phyloP scores from a whole-genome alignment of 2,113 vertebrate species.

The Ifrita kowaldi region DNA sequence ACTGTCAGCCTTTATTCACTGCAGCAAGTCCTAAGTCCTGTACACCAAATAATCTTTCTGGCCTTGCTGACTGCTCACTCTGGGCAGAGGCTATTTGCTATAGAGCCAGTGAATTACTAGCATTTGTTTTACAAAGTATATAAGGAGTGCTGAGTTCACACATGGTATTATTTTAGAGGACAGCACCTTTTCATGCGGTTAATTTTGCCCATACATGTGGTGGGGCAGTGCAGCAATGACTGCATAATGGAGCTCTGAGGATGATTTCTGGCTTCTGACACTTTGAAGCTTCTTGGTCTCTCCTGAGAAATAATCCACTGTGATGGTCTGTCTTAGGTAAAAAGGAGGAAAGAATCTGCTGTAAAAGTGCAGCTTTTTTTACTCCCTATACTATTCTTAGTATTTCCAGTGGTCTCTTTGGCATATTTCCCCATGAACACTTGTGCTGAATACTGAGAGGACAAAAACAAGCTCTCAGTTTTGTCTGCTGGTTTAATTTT shows the following conservation, averaged over 20 bases:
- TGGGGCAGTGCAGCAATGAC: neutral
- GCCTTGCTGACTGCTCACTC: neutral
- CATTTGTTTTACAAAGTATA: neutral
- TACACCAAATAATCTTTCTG: neutral
- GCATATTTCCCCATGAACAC: neutral
- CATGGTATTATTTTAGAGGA: neutral
- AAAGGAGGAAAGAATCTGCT: neutral
- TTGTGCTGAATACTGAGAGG: neutral
- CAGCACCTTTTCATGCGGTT: neutral
- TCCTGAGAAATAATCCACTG: neutral
- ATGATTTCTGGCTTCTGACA: neutral
- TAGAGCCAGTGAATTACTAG: neutral
- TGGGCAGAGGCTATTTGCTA: neutral
- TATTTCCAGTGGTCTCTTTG: neutral
- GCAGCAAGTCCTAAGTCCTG: neutral
- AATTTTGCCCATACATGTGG: neutral
- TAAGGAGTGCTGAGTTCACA: neutral
- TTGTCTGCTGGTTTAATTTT: neutral
- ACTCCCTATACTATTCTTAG: neutral
- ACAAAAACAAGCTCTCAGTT: neutral
- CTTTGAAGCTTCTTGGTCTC: neutral
- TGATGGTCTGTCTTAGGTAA: neutral
- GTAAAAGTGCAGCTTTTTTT: neutral
- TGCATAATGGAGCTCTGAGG: neutral
- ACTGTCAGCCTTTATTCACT: neutral